Base-by-base conservation (phyloP, 2,888 invertebrate species). In the Eugnorisma glareosa region DNA sequence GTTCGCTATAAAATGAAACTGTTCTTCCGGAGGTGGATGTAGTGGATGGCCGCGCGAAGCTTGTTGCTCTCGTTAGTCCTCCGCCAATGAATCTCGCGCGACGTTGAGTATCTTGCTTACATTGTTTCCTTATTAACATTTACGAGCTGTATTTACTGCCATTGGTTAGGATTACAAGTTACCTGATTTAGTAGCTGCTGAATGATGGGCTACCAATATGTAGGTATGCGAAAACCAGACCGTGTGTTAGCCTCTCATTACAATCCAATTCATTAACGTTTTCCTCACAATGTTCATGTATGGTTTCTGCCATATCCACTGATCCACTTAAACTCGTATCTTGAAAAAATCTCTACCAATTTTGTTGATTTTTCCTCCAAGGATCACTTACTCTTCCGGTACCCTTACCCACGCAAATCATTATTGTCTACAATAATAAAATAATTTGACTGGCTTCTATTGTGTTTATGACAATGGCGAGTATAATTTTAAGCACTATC, bases 71-170 rank as follows among this genome's bases (percentile, higher is more conserved):
- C 83, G 75, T 83, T 83, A 83, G 72, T 45, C 43, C 59, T n/a
- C 67, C 8, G 11, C 48, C 79, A 72, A 83, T 83, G 70, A 79
- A 83, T 83, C 83, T 83, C 63, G 63, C 28, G 59, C 6, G 37
- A 79, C 79, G 48, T 79, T 82, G 74, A 82, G 73, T 79, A 73
- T 72, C 69, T 79, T 70, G 74, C 83, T 83, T 70, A 83, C 83
- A 83, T 79, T 83, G 83, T 83, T 75, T 73, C 75, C 75, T 83
- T 79, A 83, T 82, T 83, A 83, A 83, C 72, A 74, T 74, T 72
- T 66, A 68, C 73, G 63, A 51, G 43, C 48, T 35, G 66, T 83
- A 75, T 83, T 79, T 79, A 83, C 66, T 73, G 69, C 54, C 15
- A 67, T 67, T 70, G 66, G 24, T 15, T 73, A 35, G n/a, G 35